Evolutionary conservation across 2,888 invertebrate genomes (phyloP).

Genomic region (Cheilosia vulpina): DNA sequence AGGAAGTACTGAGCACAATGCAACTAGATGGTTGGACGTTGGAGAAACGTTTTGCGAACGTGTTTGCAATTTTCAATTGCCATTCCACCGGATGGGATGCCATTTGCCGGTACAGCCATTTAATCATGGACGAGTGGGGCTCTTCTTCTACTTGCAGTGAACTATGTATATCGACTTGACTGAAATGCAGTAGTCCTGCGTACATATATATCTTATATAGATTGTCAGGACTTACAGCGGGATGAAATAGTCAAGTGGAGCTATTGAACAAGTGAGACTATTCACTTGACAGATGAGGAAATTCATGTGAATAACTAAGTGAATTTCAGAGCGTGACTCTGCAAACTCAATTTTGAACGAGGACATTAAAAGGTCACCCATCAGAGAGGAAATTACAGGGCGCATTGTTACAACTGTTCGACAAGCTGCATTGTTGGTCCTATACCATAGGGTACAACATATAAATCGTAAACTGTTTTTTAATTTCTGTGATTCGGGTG

Average conservation of each 20-base stretch:
- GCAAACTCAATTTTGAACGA: slow-evolving; percentile 26
- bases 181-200: background rate
- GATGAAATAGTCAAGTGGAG: slow-evolving; percentile 8
- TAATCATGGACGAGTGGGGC: slow-evolving; percentile 44
- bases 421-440: no score
- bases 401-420: no score
- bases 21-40: slow-evolving; percentile 20
- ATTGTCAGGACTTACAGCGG: background rate
- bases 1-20: slow-evolving; percentile 13
- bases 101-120: slow-evolving; percentile 37
- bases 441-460: no score
- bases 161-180: background rate
- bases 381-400: no score
- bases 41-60: slow-evolving; percentile 43
- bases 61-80: slow-evolving; percentile 58
- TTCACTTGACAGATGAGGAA: slow-evolving; percentile 18
- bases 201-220: background rate
- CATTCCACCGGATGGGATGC: slow-evolving; percentile 34
- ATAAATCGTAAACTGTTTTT: no score
- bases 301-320: slow-evolving; percentile 51
- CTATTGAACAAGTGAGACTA: slow-evolving; percentile 10
- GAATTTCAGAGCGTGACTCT: slow-evolving; percentile 36
- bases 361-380: slow-evolving; percentile 3
- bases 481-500: no score
- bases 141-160: background rate